Conservation (phyloP, 2,797 vertebrate species). For the Denticeps clupeoides region DNA sequence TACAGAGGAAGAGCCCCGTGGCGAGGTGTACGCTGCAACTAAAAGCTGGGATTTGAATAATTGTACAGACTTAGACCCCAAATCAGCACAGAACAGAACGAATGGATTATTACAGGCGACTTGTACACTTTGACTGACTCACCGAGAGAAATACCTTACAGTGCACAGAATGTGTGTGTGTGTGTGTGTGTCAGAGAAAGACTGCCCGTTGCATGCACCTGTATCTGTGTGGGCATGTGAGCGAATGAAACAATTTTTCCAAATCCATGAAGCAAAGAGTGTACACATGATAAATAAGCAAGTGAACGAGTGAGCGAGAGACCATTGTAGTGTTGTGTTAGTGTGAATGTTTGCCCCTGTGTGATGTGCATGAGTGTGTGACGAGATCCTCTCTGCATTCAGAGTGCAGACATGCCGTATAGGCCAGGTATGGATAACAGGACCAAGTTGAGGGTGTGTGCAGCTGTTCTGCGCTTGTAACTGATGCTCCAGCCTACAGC, state of each 20-base stretch:
- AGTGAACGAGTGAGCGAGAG: conserved; percentile 1
- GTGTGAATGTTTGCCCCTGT: neutral
- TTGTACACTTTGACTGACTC: conserved; percentile 74
- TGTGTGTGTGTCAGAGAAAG: neutral
- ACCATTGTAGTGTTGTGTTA: neutral
- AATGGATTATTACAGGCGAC: conserved; percentile 91
- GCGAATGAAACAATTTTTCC: too few species aligned
- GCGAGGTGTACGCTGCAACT: conserved; percentile 96
- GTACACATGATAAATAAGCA: conserved; percentile 36
- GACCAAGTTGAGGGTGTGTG: too few species aligned
- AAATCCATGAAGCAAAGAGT: neutral
- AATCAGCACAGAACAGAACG: conserved; percentile 97
- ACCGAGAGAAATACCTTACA: conserved; percentile 63
- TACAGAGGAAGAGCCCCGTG: conserved; percentile 90
- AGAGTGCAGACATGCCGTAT: too few species aligned
- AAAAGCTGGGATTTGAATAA: conserved; percentile 99
- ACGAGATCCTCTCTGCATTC: too few species aligned
- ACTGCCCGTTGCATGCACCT: conserved; percentile 2
- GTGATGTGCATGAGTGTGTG: neutral
- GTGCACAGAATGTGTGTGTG: neutral
- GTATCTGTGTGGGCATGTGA: conserved; percentile 10
- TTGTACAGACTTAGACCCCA: conserved; percentile 94
- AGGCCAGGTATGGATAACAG: too few species aligned
- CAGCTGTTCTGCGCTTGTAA: too few species aligned
- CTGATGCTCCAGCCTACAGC: too few species aligned